Conservation (phyloP, 2,797 vertebrate species). For the Acropternis orthonyx region DNA sequence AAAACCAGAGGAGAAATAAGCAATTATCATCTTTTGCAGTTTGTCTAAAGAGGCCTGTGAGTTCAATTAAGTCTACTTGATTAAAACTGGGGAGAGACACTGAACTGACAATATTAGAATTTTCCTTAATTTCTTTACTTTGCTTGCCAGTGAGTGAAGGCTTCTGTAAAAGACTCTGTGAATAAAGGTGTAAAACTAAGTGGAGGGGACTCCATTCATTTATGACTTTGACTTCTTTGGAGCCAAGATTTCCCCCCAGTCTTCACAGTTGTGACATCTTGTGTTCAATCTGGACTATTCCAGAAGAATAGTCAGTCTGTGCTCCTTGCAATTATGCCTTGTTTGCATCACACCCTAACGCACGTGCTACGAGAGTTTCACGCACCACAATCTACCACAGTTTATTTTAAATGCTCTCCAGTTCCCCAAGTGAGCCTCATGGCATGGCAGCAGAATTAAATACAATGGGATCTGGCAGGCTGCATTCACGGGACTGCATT, state of each 20-base stretch:
- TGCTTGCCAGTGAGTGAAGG: not conserved
- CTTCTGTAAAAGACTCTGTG: not conserved
- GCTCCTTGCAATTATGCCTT: not conserved
- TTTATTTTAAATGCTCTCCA: not conserved
- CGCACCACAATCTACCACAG: not conserved
- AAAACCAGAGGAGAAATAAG: not conserved
- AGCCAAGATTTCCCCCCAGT: conserved; percentile 11
- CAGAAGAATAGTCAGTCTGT: conserved; percentile 6
- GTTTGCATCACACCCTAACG: conserved; percentile 34
- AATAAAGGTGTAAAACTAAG: not conserved
- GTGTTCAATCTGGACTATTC: not conserved
- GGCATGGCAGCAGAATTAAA: not conserved
- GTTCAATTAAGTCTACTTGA: not conserved
- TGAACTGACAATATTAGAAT: not conserved
- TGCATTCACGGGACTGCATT: not conserved
- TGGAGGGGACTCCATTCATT: not conserved
- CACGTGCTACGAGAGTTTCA: not conserved
- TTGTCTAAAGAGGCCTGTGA: not conserved
- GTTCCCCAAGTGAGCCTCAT: not conserved
- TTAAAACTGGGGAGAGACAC: not conserved
- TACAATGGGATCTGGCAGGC: not conserved
- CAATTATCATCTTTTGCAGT: not conserved
- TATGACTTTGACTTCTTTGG: not conserved
- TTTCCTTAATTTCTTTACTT: not conserved
- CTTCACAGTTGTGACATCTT: conserved; percentile 38